Evolutionary conservation across 2,797 vertebrate species (phyloP).

Genomic region (Alectoris magna): DNA sequence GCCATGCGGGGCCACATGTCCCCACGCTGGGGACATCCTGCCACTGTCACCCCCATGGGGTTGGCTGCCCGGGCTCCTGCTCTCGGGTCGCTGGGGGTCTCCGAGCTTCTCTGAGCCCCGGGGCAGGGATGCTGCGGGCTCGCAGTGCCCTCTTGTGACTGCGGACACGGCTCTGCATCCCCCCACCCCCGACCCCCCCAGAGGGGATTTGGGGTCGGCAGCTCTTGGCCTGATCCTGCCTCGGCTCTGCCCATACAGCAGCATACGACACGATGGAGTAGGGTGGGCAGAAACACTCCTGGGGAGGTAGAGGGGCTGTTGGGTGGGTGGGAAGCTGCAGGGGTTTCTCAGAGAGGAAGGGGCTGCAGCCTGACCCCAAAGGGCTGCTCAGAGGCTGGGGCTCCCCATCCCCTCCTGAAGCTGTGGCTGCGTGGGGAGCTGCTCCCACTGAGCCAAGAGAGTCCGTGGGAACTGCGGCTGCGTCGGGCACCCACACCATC

Average conservation of each 20-base stretch:
- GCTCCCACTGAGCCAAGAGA: fast-evolving
- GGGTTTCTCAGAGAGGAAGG: neutral
- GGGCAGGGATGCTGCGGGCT: neutral
- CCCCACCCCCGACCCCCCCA: neutral
- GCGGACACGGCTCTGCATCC: neutral
- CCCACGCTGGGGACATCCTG: neutral
- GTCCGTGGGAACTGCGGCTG: neutral
- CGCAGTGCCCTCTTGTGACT: slow-evolving; percentile 67
- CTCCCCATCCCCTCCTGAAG: neutral
- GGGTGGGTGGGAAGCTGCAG: neutral
- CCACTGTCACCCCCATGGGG: neutral
- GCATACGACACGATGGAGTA: neutral
- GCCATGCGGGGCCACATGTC: neutral
- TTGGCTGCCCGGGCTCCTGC: neutral
- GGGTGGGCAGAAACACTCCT: neutral
- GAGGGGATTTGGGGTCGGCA: neutral
- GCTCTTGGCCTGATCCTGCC: neutral
- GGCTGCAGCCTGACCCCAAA: neutral
- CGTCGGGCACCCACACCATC: neutral
- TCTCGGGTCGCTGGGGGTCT: neutral
- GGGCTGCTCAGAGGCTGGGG: neutral
- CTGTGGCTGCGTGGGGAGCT: neutral
- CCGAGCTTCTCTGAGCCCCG: neutral
- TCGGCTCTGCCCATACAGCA: neutral
- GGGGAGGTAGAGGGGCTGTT: neutral